A percentile compares a stretch with the other conserved stretches of the same genome.
phyloP scores from a whole-genome alignment of 1,140 invertebrate species.

The Halesus radiatus region DNA sequence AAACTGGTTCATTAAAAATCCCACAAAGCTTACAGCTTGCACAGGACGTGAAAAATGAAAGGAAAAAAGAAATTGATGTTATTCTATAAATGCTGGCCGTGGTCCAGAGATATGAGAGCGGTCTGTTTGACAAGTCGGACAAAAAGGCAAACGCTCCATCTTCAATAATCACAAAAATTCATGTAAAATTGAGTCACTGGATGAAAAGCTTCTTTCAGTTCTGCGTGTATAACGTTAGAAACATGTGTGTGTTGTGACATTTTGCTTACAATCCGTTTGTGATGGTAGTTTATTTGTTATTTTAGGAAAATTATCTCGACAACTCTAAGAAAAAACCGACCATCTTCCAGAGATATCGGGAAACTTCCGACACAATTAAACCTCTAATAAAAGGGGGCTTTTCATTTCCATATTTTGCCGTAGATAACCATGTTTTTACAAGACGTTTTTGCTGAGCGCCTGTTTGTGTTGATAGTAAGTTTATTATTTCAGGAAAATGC shows the following conservation, averaged over 20 bases:
- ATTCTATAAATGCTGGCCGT: slow-evolving; percentile 27
- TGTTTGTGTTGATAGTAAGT: neutral
- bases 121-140: slow-evolving; percentile 21
- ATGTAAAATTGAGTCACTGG: too few species aligned
- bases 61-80: slow-evolving; percentile 31
- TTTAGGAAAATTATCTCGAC: too few species aligned
- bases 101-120: slow-evolving; percentile 21
- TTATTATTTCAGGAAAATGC: neutral
- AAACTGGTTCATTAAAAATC: slow-evolving; percentile 30
- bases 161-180: too few species aligned
- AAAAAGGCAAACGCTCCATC: too few species aligned
- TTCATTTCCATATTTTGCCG: neutral
- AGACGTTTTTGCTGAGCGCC: neutral
- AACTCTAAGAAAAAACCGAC: too few species aligned
- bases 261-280: too few species aligned
- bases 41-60: slow-evolving; percentile 35
- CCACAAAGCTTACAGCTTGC: neutral
- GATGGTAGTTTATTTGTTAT: too few species aligned
- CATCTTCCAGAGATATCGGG: too few species aligned
- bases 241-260: too few species aligned
- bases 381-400: neutral
- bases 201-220: too few species aligned
- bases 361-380: neutral
- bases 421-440: neutral
- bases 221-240: too few species aligned